A percentile compares a stretch with the other conserved stretches of the same genome.
Evolutionary conservation across 2,113 vertebrate species (phyloP).

Genomic region (Epinephelus fuscoguttatus): DNA sequence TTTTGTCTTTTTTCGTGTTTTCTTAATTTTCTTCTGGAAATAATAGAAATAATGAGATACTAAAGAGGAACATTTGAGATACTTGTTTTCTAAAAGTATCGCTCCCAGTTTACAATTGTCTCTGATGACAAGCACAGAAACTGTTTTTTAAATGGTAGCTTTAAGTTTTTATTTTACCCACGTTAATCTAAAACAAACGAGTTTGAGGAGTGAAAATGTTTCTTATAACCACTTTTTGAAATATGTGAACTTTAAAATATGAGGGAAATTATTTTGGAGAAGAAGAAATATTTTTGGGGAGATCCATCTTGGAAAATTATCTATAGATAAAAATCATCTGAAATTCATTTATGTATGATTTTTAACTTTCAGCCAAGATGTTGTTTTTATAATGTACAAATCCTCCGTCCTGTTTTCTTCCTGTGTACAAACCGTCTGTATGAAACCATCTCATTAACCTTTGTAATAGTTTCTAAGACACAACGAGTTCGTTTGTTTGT

Average conservation of each 20-base stretch:
- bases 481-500: constrained; percentile 19
- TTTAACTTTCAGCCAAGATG: constrained; percentile 35
- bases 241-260: constrained; percentile 11
- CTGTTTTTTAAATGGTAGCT: constrained; percentile 12
- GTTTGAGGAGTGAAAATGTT: constrained; percentile 10
- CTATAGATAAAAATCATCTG: constrained; percentile 34
- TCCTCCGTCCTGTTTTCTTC: constrained; percentile 16
- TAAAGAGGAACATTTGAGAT: constrained; percentile 53
- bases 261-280: constrained; percentile 19
- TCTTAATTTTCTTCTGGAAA: constrained; percentile 20
- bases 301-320: constrained; percentile 26
- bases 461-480: constrained; percentile 31
- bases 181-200: not conserved
- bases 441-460: constrained; percentile 52
- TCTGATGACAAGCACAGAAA: constrained; percentile 4
- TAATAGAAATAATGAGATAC: constrained; percentile 60
- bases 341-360: constrained; percentile 40
- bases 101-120: constrained; percentile 40
- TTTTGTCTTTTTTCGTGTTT: not conserved
- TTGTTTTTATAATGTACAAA: constrained; percentile 66
- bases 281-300: constrained; percentile 28
- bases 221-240: constrained; percentile 39
- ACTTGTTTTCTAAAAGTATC: constrained; percentile 11
- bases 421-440: constrained; percentile 53
- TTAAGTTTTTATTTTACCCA: constrained; percentile 21